phyloP scores from a whole-genome alignment of 64 coral and sea anemone species.

The Porites australiensis region DNA sequence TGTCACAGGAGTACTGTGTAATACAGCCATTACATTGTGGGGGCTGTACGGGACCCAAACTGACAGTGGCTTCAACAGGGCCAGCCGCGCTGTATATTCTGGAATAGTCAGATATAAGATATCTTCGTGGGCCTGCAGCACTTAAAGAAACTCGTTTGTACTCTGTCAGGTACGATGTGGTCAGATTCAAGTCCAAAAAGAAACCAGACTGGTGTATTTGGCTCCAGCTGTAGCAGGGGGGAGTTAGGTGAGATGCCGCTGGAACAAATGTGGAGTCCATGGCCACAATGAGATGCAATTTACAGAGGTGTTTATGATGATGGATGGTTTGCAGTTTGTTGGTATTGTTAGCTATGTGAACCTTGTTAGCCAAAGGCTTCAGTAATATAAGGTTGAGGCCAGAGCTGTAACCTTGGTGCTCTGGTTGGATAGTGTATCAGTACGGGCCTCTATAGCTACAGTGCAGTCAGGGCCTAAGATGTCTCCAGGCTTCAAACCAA shows the following conservation, averaged over 20 bases:
- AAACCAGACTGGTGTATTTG: background rate
- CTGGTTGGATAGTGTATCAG: background rate
- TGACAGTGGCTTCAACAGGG: constrained; percentile 48
- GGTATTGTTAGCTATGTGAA: constrained; percentile 5
- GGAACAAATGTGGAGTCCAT: background rate
- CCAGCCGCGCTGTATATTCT: constrained; percentile 39
- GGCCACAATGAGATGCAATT: background rate
- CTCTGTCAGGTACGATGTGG: background rate
- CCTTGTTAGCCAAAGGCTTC: background rate
- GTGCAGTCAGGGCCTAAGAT: constrained; percentile 17
- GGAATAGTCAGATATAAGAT: constrained; percentile 14
- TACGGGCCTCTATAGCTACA: constrained; percentile 23
- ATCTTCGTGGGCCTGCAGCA: background rate
- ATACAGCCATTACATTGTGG: constrained; percentile 57
- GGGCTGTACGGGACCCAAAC: constrained; percentile 54
- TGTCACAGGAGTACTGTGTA: constrained; percentile 47
- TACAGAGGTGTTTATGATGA: constrained; percentile 31
- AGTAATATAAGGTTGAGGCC: constrained; percentile 20
- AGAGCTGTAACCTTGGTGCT: constrained; percentile 15
- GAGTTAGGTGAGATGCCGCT: background rate
- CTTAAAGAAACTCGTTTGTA: constrained; percentile 5
- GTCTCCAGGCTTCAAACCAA: constrained; percentile 5
- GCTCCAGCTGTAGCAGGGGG: background rate
- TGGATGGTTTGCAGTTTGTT: background rate
- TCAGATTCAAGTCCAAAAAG: constrained; percentile 26